Percentiles rank a stretch among this genome's conserved stretches.
phyloP scores from a whole-genome alignment of 2,113 vertebrate species.

The Lagopus muta region DNA sequence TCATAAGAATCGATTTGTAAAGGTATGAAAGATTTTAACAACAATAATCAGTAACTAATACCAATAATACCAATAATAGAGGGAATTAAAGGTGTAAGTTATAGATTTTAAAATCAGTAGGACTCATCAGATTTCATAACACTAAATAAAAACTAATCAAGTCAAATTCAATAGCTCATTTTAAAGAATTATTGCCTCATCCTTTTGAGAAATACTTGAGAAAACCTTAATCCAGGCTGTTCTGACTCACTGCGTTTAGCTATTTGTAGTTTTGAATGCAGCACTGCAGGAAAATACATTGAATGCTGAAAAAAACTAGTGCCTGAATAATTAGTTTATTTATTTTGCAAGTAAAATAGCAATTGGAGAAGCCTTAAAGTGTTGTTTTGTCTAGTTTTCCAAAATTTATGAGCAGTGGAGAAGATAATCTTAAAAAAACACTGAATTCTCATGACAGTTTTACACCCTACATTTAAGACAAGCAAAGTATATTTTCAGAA shows the following conservation, averaged over 20 bases:
- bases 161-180: background rate
- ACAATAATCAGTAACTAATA: background rate
- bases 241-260: background rate
- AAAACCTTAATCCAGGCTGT: background rate
- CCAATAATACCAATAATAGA: background rate
- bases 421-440: background rate
- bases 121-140: background rate
- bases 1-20: background rate
- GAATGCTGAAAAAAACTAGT: background rate
- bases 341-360: background rate
- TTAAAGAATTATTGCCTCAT: background rate
- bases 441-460: background rate
- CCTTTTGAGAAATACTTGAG: background rate
- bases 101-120: slow-evolving; percentile 13
- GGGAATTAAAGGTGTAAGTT: background rate
- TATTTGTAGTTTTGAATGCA: background rate
- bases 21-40: background rate
- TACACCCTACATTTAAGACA: background rate
- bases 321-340: background rate
- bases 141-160: slow-evolving; percentile 37
- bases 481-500: background rate
- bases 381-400: background rate
- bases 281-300: background rate
- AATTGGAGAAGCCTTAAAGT: background rate
- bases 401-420: background rate